Evolutionary conservation across 1,140 invertebrate species (phyloP), one percentile per base, ranked within the genome.

Genomic region (Megalonaias nervosa): DNA sequence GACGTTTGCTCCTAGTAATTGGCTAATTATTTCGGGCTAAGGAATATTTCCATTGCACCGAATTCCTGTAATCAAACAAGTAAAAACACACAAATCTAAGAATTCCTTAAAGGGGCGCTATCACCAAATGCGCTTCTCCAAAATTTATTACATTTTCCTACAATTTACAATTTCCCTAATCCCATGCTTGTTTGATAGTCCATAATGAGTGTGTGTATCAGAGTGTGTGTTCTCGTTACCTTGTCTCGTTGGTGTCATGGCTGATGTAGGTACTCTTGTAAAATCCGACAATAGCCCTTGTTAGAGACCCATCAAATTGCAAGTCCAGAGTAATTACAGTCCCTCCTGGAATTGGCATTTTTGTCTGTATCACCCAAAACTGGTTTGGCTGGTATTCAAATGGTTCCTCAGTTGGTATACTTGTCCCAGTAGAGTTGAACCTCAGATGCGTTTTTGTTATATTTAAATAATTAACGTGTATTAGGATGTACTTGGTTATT

Each of bases 221-320:
- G 23, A 16, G 23, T 26, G 48, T 38, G 12, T 38, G 21, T 19
- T 48, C 6, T 1, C 55, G 84, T 92, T 86, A 81, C 87, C 83
- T 87, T 16, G 71, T 81, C 73, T 86, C 21, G 11, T 93, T 94
- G 1, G 86, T 91, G 60, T 71, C 87, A 16, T 77, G 79, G 83
- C 94, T 93, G 67, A 91, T 92, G 87, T 97, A 96, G 38, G 91
- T 92, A 86, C 95, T 96, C 59, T 93, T 92, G 88, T 97, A 97
- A 82, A 97, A 94, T 1, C 96, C 96, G n/a, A 94, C 93, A 74
- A 95, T 94, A 69, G 94, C 91, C 4, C 91, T 91, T 2, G 89
- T 89, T 23, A 96, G 88, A 13, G 91, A 93, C 11, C 95, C 95
- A 70, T 91, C 91, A 77, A 95, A 96, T 60, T 93, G 90, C 21